phyloP scores from a whole-genome alignment of 2,888 invertebrate species.

The Aethes cnicana region DNA sequence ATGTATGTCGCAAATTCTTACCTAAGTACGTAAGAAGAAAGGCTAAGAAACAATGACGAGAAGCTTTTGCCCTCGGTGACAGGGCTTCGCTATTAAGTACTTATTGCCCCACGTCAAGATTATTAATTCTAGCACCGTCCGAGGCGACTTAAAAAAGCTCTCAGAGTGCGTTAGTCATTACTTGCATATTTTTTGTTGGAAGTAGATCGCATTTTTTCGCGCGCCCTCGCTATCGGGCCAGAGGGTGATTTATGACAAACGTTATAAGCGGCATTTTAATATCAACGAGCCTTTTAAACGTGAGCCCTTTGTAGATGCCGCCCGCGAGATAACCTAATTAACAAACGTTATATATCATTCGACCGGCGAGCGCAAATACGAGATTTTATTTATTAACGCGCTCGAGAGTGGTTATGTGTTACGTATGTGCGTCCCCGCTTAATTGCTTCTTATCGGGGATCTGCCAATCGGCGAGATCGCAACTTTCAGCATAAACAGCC shows the following conservation, averaged over 20 bases:
- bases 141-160: constrained; percentile 73
- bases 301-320: constrained; percentile 75
- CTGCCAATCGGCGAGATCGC: constrained; percentile 56
- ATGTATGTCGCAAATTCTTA: no score
- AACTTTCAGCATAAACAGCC: constrained; percentile 49
- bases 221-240: constrained; percentile 70
- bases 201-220: constrained; percentile 72
- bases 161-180: constrained; percentile 75
- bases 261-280: constrained; percentile 76
- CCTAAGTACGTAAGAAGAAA: no score
- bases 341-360: constrained; percentile 77
- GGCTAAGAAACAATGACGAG: constrained; percentile 31
- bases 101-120: constrained; percentile 42
- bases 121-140: constrained; percentile 74
- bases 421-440: constrained; percentile 44
- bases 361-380: constrained; percentile 65
- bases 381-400: constrained; percentile 65
- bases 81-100: constrained; percentile 43
- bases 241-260: constrained; percentile 80
- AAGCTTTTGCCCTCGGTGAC: constrained; percentile 36
- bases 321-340: constrained; percentile 78
- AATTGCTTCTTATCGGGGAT: constrained; percentile 62
- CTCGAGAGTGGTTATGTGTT: constrained; percentile 47
- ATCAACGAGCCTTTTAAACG: constrained; percentile 75
- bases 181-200: constrained; percentile 79